Evolutionary conservation across 1,140 invertebrate species (phyloP), one percentile per base, ranked within the genome.

Genomic region (Lanistes nyassanus): DNA sequence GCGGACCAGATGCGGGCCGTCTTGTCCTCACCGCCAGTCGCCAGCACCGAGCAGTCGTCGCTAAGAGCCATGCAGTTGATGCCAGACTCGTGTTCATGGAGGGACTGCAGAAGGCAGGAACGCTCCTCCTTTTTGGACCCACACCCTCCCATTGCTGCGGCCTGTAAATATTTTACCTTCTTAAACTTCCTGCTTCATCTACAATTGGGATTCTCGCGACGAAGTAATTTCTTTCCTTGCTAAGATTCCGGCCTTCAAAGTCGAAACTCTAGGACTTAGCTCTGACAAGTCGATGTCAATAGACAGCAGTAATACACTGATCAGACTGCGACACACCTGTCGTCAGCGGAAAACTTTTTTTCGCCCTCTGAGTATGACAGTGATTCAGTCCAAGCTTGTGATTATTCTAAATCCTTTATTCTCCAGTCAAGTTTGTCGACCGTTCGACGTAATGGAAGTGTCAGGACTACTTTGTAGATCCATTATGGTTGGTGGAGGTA

Each of bases 31-130:
- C 90, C 90, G 6, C 91, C 91, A 2, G 91, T 91, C 0, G 90
- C 90, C 47, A 92, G 77, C 5, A 92, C 86, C 7, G 90, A 91
- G 13, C 88, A 87, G 78, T 92, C 92, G 69, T 92, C 91, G 76
- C 91, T 91, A 0, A 92, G 77, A 1, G 88, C 90, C 88, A 92
- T 90, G 80, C 90, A 91, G 78, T 92, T 92, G 74, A 92, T 90
- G 23, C 89, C 87, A 3, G 81, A 84, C 56, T 88, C 86, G 80
- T 91, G 90, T 36, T 91, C 90, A 21, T 74, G 74, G 3, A 87
- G 76, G 19, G 80, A 84, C 74, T 89, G 86, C 23, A 88, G 64
- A 0, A 83, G 77, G 65, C 79, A 87, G 47, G 77, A 80, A 39
- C 82, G 82, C 13, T 78, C 75, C 6, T 79, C 81, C 23, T 83